These are phyloP conservation scores for Genyomyrus donnyi DNA, from an alignment of 2,113 vertebrate genomes.

Conservation along the genomic window DNA sequence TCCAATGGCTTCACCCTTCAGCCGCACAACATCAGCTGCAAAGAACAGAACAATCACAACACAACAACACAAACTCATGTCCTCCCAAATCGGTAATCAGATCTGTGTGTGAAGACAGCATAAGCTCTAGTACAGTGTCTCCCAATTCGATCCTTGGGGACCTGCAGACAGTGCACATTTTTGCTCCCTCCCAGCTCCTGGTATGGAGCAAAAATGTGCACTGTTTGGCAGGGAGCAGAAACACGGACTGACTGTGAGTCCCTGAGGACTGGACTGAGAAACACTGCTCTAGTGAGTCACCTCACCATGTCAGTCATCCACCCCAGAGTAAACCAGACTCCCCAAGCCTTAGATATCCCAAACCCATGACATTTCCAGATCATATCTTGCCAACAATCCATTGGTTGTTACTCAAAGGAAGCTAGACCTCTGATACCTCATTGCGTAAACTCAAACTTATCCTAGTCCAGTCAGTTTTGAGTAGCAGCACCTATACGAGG, in stretches of 20 bases:
- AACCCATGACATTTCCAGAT: neutral
- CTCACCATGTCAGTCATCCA: neutral
- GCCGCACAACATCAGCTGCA: slow-evolving; percentile 57
- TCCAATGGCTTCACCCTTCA: slow-evolving; percentile 26
- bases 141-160: neutral
- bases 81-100: neutral
- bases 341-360: neutral
- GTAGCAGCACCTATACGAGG: neutral
- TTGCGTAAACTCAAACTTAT: neutral
- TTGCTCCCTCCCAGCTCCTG: too few relatives aligned
- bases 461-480: neutral
- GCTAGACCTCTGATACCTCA: neutral
- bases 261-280: neutral
- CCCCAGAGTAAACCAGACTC: neutral
- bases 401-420: neutral
- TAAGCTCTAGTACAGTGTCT: neutral
- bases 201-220: too few relatives aligned
- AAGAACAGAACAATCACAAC: neutral
- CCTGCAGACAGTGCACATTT: too few relatives aligned
- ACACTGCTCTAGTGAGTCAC: neutral
- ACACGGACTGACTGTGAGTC: neutral
- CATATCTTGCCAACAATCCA: neutral
- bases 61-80: neutral
- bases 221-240: neutral
- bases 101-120: neutral